A percentile compares a stretch with the other conserved stretches of the same genome.
phyloP scores from a whole-genome alignment of 1,140 invertebrate species.

The Drosophila cardini region DNA sequence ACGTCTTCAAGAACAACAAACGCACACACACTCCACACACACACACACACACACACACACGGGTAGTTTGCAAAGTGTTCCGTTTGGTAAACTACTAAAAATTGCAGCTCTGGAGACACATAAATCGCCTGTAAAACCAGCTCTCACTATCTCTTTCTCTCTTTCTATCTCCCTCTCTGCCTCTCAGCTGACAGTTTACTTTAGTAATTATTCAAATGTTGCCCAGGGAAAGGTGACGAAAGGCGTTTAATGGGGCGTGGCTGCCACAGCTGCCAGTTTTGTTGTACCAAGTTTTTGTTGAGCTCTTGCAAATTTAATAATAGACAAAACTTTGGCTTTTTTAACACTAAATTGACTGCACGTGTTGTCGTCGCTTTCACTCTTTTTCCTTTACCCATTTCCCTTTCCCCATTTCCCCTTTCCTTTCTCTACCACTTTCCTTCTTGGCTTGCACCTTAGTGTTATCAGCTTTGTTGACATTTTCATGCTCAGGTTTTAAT shows the following conservation, averaged over 20 bases:
- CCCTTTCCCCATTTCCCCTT: neutral
- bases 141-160: conserved; percentile 2
- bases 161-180: neutral
- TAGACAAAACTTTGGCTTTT: conserved; percentile 61
- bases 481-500: conserved; percentile 44
- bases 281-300: conserved; percentile 48
- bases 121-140: conserved; percentile 58
- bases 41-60: neutral
- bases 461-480: conserved; percentile 50
- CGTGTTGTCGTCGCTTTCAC: conserved; percentile 12
- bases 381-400: neutral
- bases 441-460: conserved; percentile 10
- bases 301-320: conserved; percentile 69
- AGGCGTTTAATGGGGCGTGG: conserved; percentile 36
- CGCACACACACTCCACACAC: conserved; percentile 4
- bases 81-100: conserved; percentile 43
- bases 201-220: conserved; percentile 79
- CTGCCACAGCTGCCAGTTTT: conserved; percentile 53
- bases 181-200: conserved; percentile 51
- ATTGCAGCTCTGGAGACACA: conserved; percentile 54
- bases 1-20: conserved; percentile 32
- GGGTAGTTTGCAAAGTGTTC: conserved; percentile 5
- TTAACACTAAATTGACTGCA: conserved; percentile 50
- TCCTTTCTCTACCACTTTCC: neutral
- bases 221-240: conserved; percentile 57